Evolutionary conservation across 2,888 invertebrate genomes (phyloP), one percentile per base, ranked within the genome.

Genomic region (Coronaproctus castanopsis): DNA sequence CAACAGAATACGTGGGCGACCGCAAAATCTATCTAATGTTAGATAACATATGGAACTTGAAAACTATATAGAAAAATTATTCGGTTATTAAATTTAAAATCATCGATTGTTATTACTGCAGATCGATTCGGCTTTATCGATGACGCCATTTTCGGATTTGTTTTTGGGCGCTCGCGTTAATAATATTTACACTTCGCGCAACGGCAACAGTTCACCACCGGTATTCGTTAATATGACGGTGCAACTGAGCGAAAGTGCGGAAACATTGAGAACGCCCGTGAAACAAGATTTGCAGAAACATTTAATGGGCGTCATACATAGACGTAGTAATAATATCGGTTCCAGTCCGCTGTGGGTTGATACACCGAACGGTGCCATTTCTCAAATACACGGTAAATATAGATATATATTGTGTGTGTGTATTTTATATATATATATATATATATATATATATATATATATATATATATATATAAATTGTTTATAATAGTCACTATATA

Each of bases 51-150:
- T n/a, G n/a, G n/a, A n/a, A n/a, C n/a, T n/a, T n/a, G n/a, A n/a
- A n/a, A n/a, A n/a, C n/a, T n/a, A n/a, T n/a, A n/a, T n/a, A n/a
- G n/a, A n/a, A n/a, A n/a, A n/a, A n/a, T n/a, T n/a, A n/a, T n/a
- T n/a, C n/a, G n/a, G n/a, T n/a, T n/a, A n/a, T n/a, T n/a, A n/a
- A n/a, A n/a, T n/a, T n/a, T n/a, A n/a, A n/a, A n/a, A n/a, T n/a
- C n/a, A n/a, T n/a, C n/a, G n/a, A n/a, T n/a, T n/a, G n/a, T n/a
- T n/a, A n/a, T n/a, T n/a, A n/a, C n/a, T n/a, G n/a, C 70, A 91
- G 90, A 79, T 92, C 69, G 88, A 89, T 71, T 89, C 90, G 0
- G 87, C 90, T 1, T 87, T 92, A 80, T 86, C 87, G 0, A 88
- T 90, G 85, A 91, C 91, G 0, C 87, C 88, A 0, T 87, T 89